phyloP scores from a whole-genome alignment of 2,113 vertebrate genomes.

The Aix galericulata region DNA sequence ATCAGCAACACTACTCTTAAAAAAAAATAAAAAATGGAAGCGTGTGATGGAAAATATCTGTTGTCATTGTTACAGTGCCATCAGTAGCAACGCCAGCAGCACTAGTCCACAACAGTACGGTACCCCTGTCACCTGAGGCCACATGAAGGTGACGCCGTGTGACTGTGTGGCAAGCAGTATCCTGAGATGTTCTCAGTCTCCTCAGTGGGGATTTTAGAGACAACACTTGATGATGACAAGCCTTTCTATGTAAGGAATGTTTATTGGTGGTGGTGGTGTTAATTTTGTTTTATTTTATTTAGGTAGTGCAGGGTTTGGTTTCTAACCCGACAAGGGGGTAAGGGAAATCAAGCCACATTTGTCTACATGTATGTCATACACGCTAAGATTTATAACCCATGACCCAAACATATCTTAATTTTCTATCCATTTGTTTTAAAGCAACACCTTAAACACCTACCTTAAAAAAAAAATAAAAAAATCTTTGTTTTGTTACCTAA shows the following conservation, averaged over 20 bases:
- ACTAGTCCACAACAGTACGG: accelerated
- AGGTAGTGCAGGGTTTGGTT: accelerated
- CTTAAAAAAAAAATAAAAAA: neutral
- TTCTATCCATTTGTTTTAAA: neutral
- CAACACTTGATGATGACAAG: neutral
- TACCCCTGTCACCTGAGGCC: neutral
- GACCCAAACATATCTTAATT: neutral
- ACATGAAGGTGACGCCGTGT: accelerated
- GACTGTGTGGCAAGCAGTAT: neutral
- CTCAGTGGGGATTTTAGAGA: neutral
- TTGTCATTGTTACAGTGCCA: neutral
- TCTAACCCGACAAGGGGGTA: neutral
- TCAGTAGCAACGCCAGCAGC: accelerated
- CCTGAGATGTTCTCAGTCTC: accelerated
- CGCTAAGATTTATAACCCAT: neutral
- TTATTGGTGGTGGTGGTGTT: too few species aligned
- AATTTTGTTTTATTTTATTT: too few species aligned
- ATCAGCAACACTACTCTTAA: neutral
- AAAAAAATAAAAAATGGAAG: neutral
- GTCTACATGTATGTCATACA: neutral
- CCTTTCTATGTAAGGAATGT: neutral
- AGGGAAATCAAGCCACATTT: neutral
- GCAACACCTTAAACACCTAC: neutral
- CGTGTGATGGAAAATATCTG: neutral
- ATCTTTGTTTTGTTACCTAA: neutral